Conservation (phyloP, 2,888 invertebrate species). For the Campoletis raptor region DNA sequence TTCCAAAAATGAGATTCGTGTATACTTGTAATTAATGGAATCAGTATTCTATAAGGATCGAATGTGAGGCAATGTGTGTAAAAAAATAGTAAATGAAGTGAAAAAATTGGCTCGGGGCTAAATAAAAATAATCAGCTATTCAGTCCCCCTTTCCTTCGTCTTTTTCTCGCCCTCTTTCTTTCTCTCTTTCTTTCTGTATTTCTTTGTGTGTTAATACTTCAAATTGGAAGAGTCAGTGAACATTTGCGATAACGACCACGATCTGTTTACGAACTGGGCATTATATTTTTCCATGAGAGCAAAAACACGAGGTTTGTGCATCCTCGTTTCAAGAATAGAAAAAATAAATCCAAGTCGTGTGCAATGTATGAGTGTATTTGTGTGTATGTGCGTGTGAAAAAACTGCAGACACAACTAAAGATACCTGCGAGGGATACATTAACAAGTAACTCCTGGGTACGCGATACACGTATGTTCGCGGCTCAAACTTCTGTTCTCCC, state of each 20-base stretch:
- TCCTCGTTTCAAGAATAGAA: slow-evolving; percentile 42
- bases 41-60: neutral
- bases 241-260: slow-evolving; percentile 51
- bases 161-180: too few relatives aligned
- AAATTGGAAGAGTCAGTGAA: slow-evolving; percentile 26
- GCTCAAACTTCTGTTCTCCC: slow-evolving; percentile 6
- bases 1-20: neutral
- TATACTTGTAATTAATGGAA: too few relatives aligned
- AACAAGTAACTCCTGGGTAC: slow-evolving; percentile 4
- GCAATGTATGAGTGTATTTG: neutral
- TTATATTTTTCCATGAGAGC: slow-evolving; percentile 27
- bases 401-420: slow-evolving; percentile 3
- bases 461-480: slow-evolving; percentile 19
- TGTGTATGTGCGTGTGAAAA: neutral
- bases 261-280: slow-evolving; percentile 51
- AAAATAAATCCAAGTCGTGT: neutral
- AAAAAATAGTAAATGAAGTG: neutral
- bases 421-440: slow-evolving; percentile 32
- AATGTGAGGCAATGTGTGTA: neutral
- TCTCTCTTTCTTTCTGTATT: neutral
- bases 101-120: neutral
- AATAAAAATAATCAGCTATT: neutral
- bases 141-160: too few relatives aligned
- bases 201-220: slow-evolving; percentile 29
- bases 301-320: slow-evolving; percentile 20